Evolutionary conservation across 2,888 invertebrate species (phyloP).

Genomic region (Apodemia mormo): DNA sequence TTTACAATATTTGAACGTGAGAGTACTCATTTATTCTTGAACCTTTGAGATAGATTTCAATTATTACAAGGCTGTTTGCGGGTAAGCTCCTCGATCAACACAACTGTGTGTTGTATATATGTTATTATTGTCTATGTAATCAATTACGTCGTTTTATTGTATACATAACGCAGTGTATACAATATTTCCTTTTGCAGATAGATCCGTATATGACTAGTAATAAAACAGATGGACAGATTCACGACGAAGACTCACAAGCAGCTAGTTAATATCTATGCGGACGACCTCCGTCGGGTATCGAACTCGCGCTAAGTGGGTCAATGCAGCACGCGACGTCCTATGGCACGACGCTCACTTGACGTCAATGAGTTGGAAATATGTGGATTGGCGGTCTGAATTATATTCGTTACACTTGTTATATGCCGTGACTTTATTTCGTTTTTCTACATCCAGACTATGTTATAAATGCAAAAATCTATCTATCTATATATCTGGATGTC

Average conservation of each 20-base stretch:
- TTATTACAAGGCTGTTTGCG: no score
- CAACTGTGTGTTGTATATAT: background rate
- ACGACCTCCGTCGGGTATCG: conserved; percentile 72
- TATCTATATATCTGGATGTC: no score
- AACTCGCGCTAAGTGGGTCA: conserved; percentile 72
- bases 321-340: conserved; percentile 65
- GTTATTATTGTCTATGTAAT: background rate
- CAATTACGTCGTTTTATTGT: background rate
- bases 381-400: conserved; percentile 33
- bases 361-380: conserved; percentile 36
- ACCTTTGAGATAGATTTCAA: no score
- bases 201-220: conserved; percentile 18
- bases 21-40: no score
- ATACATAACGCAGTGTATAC: background rate
- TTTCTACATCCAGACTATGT: no score
- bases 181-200: background rate
- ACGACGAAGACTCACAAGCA: conserved; percentile 34
- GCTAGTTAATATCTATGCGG: conserved; percentile 20
- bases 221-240: conserved; percentile 35
- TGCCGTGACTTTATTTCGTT: background rate
- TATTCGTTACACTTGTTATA: conserved; percentile 7
- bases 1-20: no score
- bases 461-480: no score
- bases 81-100: background rate
- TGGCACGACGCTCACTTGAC: conserved; percentile 47